Evolutionary conservation across 2,797 vertebrate species (phyloP), one percentile per base, ranked within the genome.

Genomic region (Halcyon leucocephala): DNA sequence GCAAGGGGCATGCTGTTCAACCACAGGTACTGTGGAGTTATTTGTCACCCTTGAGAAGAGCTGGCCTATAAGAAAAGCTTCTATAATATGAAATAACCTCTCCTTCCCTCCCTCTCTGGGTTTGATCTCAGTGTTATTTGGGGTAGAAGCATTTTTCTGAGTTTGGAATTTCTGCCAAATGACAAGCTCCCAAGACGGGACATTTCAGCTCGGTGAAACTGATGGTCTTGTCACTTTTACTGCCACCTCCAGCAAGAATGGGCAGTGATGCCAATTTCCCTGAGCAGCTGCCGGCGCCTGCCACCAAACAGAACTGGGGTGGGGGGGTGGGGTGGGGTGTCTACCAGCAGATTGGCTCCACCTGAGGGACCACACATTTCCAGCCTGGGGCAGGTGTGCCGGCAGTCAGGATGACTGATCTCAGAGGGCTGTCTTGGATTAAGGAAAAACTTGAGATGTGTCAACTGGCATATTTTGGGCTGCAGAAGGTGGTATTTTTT

Each of bases 161-260:
- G 71, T 89, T 86, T 39, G 49, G 87, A 83, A 61, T 48, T 28
- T 54, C 52, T 91, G 92, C 83, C 69, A 67, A 85, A 41, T 29
- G 41, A 82, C 48, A 61, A 65, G 28, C 49, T 96, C 82, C 82
- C 92, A 92, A 79, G 84, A 94, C 64, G 60, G 55, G 33, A 29
- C 71, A 77, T 80, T 94, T 96, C 89, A 91, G 39, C 64, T 93
- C 37, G 12, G 61, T 39, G 92, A 91, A 89, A 78, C 89, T 54
- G 86, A 94, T 81, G 84, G 48, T 89, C 83, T 89, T 96, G 93
- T 95, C 90, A 89, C 46, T 91, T 92, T 80, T 82, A 52, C 60
- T 78, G 78, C 74, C 72, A 87, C 52, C 71, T 94, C 89, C 84
- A 92, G 72, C 83, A 61, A 1, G 7, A 89, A 77, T 2, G 13